Conservation (phyloP, 2,888 invertebrate genomes). For the Germaria angustata region DNA sequence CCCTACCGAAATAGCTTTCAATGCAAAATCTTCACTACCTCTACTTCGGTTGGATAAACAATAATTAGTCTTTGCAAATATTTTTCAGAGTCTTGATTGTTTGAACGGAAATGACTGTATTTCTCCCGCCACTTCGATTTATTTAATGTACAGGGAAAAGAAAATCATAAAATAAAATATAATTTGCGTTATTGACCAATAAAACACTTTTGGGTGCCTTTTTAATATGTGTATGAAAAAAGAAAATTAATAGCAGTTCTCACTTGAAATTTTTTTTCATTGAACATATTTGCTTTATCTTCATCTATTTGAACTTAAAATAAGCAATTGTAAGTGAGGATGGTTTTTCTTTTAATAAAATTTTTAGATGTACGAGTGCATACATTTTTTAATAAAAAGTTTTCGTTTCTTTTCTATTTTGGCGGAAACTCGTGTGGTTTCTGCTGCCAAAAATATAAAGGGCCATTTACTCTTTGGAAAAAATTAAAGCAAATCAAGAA, state of each 20-base stretch:
- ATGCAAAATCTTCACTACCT: too few species aligned
- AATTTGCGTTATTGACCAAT: slow-evolving; percentile 35
- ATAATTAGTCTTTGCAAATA: slow-evolving; percentile 48
- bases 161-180: slow-evolving; percentile 5
- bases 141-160: background rate
- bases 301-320: background rate
- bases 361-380: too few species aligned
- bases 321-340: slow-evolving; percentile 38
- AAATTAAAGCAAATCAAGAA: background rate
- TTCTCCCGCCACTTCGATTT: background rate
- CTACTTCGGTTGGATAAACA: slow-evolving; percentile 18
- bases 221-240: slow-evolving; percentile 23
- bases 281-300: background rate
- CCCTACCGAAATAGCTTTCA: too few species aligned
- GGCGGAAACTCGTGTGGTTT: slow-evolving; percentile 44
- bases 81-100: background rate
- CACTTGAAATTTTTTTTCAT: background rate
- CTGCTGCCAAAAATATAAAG: slow-evolving; percentile 35
- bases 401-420: background rate
- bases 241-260: background rate
- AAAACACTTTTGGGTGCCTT: slow-evolving; percentile 36
- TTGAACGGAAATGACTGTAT: background rate
- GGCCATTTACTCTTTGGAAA: background rate
- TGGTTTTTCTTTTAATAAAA: background rate
- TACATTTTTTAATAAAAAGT: background rate